phyloP scores from a whole-genome alignment of 2,888 invertebrate genomes.

The Agriopis leucophaearia region DNA sequence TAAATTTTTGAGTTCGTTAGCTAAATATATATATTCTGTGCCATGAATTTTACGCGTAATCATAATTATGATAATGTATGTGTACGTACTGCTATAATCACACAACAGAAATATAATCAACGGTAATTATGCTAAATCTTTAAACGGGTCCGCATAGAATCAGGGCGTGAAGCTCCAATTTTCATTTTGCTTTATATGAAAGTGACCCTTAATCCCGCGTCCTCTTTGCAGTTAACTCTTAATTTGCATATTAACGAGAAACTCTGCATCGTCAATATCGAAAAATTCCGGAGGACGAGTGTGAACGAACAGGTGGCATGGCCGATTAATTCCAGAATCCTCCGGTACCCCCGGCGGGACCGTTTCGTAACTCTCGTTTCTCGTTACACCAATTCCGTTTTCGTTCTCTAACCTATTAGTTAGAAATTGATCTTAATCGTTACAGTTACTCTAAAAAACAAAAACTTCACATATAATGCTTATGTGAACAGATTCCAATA shows the following conservation, averaged over 20 bases:
- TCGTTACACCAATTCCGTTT: not conserved
- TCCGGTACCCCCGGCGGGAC: constrained; percentile 28
- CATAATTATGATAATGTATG: constrained; percentile 65
- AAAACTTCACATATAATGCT: no score
- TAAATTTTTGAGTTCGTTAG: constrained; percentile 62
- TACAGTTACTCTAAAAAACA: constrained; percentile 10
- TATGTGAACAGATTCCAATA: no score
- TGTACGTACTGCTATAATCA: constrained; percentile 63
- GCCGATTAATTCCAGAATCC: constrained; percentile 67
- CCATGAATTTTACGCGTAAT: constrained; percentile 64
- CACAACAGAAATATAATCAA: constrained; percentile 69
- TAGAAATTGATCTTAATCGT: not conserved
- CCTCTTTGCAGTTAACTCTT: constrained; percentile 79
- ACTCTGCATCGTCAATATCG: constrained; percentile 80
- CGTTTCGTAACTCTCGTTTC: not conserved
- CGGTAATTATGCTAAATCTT: constrained; percentile 75
- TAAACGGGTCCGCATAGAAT: constrained; percentile 72
- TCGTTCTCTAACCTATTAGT: constrained; percentile 14
- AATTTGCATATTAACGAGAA: constrained; percentile 86
- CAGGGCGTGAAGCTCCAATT: constrained; percentile 72
- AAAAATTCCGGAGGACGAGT: constrained; percentile 78
- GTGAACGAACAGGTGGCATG: constrained; percentile 78
- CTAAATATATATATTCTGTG: constrained; percentile 53
- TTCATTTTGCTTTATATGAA: constrained; percentile 72
- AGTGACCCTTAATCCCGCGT: constrained; percentile 74